Evolutionary conservation across 2,888 invertebrate species (phyloP).

Genomic region (Nezara viridula): DNA sequence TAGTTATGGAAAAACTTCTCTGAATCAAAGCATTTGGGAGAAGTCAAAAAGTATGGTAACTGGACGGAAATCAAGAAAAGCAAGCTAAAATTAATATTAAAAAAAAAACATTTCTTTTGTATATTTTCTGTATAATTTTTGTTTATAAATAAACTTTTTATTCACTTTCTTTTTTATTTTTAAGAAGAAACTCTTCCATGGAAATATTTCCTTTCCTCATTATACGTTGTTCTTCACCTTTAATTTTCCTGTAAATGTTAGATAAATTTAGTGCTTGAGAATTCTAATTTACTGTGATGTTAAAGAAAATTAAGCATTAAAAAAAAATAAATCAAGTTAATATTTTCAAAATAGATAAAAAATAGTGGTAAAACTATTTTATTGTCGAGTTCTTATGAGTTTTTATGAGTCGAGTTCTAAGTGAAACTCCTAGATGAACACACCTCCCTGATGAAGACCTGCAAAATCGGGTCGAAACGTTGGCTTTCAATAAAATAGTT

Average conservation of each 20-base stretch:
- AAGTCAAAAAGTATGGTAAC: slow-evolving; percentile 76
- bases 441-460: too few relatives aligned
- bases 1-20: slow-evolving; percentile 74
- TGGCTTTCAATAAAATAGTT: too few relatives aligned
- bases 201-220: not conserved
- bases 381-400: too few relatives aligned
- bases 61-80: slow-evolving; percentile 72
- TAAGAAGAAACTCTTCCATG: not conserved
- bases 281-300: not conserved
- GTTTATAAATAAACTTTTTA: not conserved
- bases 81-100: slow-evolving; percentile 14
- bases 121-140: slow-evolving; percentile 10
- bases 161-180: not conserved
- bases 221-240: not conserved
- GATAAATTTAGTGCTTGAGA: not conserved
- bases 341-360: not conserved
- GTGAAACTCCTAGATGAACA: too few relatives aligned
- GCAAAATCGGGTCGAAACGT: too few relatives aligned
- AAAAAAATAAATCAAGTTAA: too few relatives aligned
- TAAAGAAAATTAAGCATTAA: not conserved
- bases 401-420: too few relatives aligned
- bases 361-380: too few relatives aligned
- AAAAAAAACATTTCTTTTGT: not conserved
- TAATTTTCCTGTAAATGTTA: slow-evolving; percentile 11
- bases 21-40: slow-evolving; percentile 79